Conservation (phyloP, 2,888 invertebrate genomes). For the Caenorhabditis afra region DNA sequence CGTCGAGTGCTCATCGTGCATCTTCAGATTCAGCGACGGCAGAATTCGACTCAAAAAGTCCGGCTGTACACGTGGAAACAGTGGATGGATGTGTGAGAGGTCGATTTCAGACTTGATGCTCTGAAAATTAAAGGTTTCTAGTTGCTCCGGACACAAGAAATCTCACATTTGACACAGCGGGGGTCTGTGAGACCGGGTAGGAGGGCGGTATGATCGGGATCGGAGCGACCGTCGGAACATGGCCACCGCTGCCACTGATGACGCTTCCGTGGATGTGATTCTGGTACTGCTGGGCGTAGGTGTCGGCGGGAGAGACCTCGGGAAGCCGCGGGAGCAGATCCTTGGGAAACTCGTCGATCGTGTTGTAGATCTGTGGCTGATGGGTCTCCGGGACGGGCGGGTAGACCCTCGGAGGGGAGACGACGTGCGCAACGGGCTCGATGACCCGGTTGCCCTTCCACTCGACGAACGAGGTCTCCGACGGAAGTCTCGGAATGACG, state of each 20-base stretch:
- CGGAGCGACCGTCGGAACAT: conserved; percentile 30
- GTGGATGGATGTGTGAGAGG: conserved; percentile 60
- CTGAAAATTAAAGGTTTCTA: conserved; percentile 16
- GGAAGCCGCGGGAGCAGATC: conserved; percentile 57
- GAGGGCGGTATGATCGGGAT: conserved; percentile 28
- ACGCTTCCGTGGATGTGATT: conserved; percentile 61
- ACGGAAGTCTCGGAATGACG: conserved; percentile 62
- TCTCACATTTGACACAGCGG: conserved; percentile 10
- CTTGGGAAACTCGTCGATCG: conserved; percentile 63
- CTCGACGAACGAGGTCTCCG: conserved; percentile 56
- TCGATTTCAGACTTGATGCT: conserved; percentile 55
- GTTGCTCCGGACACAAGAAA: too few relatives aligned
- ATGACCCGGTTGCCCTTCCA: conserved; percentile 65
- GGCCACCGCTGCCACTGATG: conserved; percentile 33
- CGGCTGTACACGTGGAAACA: conserved; percentile 68
- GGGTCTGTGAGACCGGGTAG: conserved; percentile 17
- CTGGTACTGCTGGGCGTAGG: conserved; percentile 52
- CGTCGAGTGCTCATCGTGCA: conserved; percentile 44
- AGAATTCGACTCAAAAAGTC: conserved; percentile 60
- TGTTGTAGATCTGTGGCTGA: conserved; percentile 58
- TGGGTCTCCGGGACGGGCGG: conserved; percentile 55
- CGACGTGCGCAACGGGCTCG: conserved; percentile 23
- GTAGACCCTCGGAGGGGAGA: conserved; percentile 50
- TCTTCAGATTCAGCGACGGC: conserved; percentile 48
- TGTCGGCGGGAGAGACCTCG: conserved; percentile 33